Evolutionary conservation across 2,797 vertebrate genomes (phyloP), one percentile per base, ranked within the genome.

Genomic region (Hephaestus fuliginosus): DNA sequence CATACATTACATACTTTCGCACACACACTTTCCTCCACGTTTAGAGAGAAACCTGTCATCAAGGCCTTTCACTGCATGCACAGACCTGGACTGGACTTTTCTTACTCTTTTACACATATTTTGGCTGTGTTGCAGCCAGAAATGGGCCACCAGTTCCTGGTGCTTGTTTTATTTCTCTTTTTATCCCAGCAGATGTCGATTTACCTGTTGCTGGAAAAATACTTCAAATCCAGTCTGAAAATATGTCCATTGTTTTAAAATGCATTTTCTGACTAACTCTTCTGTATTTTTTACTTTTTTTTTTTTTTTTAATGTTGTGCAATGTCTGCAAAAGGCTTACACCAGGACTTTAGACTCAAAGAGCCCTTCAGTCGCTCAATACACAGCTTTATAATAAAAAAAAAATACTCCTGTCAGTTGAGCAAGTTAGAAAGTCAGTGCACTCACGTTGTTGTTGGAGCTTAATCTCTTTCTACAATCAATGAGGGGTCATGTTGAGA

Each of bases 21-120:
- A 3, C 53, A 56, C 69, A 75, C 25, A 52, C 11, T 43, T 4
- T n/a, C 51, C 30, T 60, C 25, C 14, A 48, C 8, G 4, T 57
- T 74, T 53, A 49, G n/a, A 82, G 5, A 60, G 60, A 73, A 75
- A 49, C 67, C 58, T 84, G 78, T 82, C 53, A 74, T 89, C 82
- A 88, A 89, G 91, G 88, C 66, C 88, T 90, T 91, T 94, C 93
- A 94, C 95, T 95, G 94, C 94, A 94, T 95, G 94, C 93, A 94
- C 92, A 88, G 87, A 92, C 86, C 69, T 80, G 77, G 41, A 76
- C 91, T 83, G 63, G 53, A 68, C 64, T 33, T 20, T 71, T 52
- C 46, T 78, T 30, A 71, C 56, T 77, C 3, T 15, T 41, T 78
- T 53, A 13, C 7, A 44, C 18, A 56, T 48, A 9, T 61, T 61